These are phyloP conservation scores for Mythimna loreyi DNA, from an alignment of 2,888 invertebrate genomes.

Conservation along the genomic window DNA sequence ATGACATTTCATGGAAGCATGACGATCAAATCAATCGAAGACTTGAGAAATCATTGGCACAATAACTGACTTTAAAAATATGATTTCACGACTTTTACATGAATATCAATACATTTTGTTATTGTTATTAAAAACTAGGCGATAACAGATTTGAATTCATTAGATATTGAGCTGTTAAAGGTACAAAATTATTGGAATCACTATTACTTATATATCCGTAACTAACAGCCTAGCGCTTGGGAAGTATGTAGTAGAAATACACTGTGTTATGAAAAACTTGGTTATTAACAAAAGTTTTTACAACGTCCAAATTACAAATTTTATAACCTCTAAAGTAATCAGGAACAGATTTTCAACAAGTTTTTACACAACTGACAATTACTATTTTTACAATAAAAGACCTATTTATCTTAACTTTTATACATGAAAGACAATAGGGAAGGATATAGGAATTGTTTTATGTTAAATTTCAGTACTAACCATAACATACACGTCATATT, in stretches of 20 bases:
- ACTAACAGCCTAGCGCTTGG: conserved; percentile 79
- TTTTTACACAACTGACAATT: conserved; percentile 48
- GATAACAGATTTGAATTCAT: conserved; percentile 75
- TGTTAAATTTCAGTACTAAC: conserved; percentile 44
- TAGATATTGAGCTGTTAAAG: conserved; percentile 83
- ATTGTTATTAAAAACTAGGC: conserved; percentile 72
- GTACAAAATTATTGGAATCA: conserved; percentile 84
- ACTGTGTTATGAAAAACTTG: conserved; percentile 61
- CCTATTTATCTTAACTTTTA: conserved; percentile 55
- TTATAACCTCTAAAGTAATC: conserved; percentile 21
- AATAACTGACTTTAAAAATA: conserved; percentile 59
- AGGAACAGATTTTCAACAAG: conserved; percentile 48
- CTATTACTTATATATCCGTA: conserved; percentile 80
- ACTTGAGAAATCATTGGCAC: conserved; percentile 63
- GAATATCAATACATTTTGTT: conserved; percentile 58
- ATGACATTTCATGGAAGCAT: conserved; percentile 50
- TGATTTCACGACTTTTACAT: conserved; percentile 49
- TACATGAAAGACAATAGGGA: conserved; percentile 51
- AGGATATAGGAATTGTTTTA: conserved; percentile 36
- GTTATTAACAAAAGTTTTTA: conserved; percentile 7
- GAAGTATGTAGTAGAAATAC: conserved; percentile 66
- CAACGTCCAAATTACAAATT: conserved; percentile 17
- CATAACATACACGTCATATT: conserved; percentile 11
- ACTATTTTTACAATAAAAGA: conserved; percentile 47
- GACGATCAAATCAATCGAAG: conserved; percentile 46